Conservation (phyloP, 1,140 invertebrate species). For the Calliphora vicina region DNA sequence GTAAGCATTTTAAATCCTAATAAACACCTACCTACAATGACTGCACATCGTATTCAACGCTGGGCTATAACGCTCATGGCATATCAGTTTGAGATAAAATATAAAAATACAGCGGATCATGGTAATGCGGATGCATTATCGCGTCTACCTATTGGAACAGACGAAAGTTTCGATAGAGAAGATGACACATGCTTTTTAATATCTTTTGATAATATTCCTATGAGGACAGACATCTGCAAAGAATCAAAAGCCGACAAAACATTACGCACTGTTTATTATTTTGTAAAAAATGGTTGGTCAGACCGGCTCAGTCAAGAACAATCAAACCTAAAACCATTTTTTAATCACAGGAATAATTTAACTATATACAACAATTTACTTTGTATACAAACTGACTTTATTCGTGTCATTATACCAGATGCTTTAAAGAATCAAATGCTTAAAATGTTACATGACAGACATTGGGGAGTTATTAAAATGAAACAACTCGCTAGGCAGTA, state of each 20-base stretch:
- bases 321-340: slow-evolving; percentile 25
- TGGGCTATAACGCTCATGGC: slow-evolving; percentile 47
- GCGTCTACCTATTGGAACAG: background rate
- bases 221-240: slow-evolving; percentile 34
- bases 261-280: background rate
- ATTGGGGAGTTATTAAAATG: slow-evolving; percentile 61
- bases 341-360: too few relatives aligned
- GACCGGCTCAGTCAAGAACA: background rate
- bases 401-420: slow-evolving; percentile 43
- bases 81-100: slow-evolving; percentile 45
- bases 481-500: slow-evolving; percentile 60
- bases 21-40: slow-evolving; percentile 46
- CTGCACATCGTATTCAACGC: slow-evolving; percentile 50
- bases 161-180: slow-evolving; percentile 41
- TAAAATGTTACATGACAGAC: slow-evolving; percentile 57
- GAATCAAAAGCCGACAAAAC: slow-evolving; percentile 7
- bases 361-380: too few relatives aligned
- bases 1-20: slow-evolving; percentile 50
- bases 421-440: slow-evolving; percentile 46
- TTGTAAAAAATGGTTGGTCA: slow-evolving; percentile 28
- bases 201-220: too few relatives aligned
- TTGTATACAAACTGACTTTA: slow-evolving; percentile 51
- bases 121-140: slow-evolving; percentile 47
- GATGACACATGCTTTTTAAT: background rate
- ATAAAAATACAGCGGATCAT: slow-evolving; percentile 41